These are phyloP conservation scores for Ennomos erosarius DNA, from an alignment of 2,888 invertebrate genomes.

Conservation along the genomic window DNA sequence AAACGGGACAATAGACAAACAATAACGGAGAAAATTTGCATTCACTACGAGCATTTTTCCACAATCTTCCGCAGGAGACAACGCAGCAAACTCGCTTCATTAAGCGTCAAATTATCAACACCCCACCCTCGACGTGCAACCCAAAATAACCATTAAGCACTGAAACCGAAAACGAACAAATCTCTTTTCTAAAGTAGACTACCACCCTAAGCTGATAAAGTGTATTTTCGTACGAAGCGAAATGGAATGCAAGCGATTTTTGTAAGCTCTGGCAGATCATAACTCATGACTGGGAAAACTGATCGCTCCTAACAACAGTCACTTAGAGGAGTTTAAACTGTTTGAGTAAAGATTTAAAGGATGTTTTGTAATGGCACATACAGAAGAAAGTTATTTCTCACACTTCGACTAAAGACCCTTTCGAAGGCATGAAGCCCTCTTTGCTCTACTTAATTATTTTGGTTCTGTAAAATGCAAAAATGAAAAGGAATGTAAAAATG, in stretches of 20 bases:
- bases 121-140: constrained; percentile 65
- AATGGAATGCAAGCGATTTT: constrained; percentile 60
- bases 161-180: constrained; percentile 51
- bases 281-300: constrained; percentile 68
- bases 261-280: constrained; percentile 73
- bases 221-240: constrained; percentile 58
- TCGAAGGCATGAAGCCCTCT: constrained; percentile 64
- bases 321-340: constrained; percentile 43
- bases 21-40: constrained; percentile 80
- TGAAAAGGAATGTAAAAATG: constrained; percentile 58
- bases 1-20: constrained; percentile 81
- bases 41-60: constrained; percentile 76
- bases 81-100: constrained; percentile 76
- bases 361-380: constrained; percentile 22
- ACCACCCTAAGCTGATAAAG: constrained; percentile 55
- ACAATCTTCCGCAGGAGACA: constrained; percentile 75
- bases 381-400: constrained; percentile 54
- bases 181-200: constrained; percentile 45
- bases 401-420: constrained; percentile 69
- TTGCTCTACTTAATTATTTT: constrained; percentile 78
- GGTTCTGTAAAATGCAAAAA: constrained; percentile 70
- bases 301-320: constrained; percentile 51
- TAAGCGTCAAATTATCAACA: constrained; percentile 82
- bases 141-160: constrained; percentile 71
- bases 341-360: background rate